A percentile compares a stretch with the other conserved stretches of the same genome.
These are phyloP conservation scores for Lasioglossum calceatum DNA, from an alignment of 2,888 invertebrate species.

Conservation along the genomic window DNA sequence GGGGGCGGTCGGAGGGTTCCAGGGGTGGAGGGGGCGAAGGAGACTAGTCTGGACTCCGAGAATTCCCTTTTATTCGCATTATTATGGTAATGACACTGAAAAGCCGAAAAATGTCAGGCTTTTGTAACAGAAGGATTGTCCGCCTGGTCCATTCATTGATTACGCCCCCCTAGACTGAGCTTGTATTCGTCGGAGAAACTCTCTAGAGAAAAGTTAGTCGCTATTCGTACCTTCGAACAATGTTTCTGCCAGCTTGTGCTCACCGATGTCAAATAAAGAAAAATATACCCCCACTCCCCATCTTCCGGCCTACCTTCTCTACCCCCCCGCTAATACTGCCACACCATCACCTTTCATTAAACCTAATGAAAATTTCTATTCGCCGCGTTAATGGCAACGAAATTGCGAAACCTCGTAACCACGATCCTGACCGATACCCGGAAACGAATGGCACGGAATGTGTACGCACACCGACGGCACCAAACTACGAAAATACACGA, in stretches of 20 bases:
- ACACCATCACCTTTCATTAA: constrained; percentile 1
- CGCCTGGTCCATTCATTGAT: constrained; percentile 82
- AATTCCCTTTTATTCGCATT: constrained; percentile 83
- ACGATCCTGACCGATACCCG: background rate
- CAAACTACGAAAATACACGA: background rate
- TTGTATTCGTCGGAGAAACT: constrained; percentile 59
- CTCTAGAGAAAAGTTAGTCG: constrained; percentile 63
- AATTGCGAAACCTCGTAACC: background rate
- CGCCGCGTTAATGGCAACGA: background rate
- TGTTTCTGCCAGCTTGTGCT: constrained; percentile 56
- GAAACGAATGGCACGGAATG: background rate
- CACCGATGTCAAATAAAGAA: constrained; percentile 53
- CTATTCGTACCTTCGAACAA: constrained; percentile 64
- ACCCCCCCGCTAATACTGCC: background rate
- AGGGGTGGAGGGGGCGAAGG: constrained; percentile 24
- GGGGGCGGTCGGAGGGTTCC: constrained; percentile 34
- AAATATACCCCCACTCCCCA: constrained; percentile 38
- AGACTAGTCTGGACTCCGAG: constrained; percentile 71
- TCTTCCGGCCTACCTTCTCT: background rate
- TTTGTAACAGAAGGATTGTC: constrained; percentile 81
- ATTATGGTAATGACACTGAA: constrained; percentile 84
- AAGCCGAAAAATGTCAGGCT: constrained; percentile 81
- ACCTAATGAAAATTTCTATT: constrained; percentile 10
- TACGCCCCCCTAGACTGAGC: constrained; percentile 72
- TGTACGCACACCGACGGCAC: background rate